Evolutionary conservation across 2,888 invertebrate species (phyloP).

Genomic region (Aproaerema taeniolella): DNA sequence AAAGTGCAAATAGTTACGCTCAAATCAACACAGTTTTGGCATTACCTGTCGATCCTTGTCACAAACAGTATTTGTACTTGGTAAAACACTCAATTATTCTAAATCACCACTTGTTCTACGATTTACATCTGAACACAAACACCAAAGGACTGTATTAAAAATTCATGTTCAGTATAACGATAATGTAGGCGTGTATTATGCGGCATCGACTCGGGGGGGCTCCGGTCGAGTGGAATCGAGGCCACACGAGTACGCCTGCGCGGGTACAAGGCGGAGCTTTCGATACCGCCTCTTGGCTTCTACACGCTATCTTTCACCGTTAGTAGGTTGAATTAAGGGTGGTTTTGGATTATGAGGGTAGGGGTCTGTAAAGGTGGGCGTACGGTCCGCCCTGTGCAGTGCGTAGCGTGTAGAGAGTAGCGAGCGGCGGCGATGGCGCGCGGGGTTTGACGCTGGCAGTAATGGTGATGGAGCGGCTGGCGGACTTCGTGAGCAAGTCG

Average conservation of each 20-base stretch:
- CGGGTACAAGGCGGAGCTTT: conserved; percentile 54
- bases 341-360: too few relatives aligned
- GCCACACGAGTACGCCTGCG: conserved; percentile 63
- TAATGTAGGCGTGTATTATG: conserved; percentile 73
- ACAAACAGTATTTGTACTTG: too few relatives aligned
- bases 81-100: conserved; percentile 5
- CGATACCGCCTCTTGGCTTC: conserved; percentile 43
- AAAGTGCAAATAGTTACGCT: too few relatives aligned
- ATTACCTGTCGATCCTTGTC: too few relatives aligned
- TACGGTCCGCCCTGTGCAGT: conserved; percentile 46
- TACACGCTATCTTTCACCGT: conserved; percentile 23
- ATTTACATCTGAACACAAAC: conserved; percentile 34
- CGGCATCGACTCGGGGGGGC: conserved; percentile 39
- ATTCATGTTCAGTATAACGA: conserved; percentile 68
- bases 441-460: conserved; percentile 59
- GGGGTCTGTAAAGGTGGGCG: conserved; percentile 49
- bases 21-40: too few relatives aligned
- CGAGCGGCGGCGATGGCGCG: conserved; percentile 60
- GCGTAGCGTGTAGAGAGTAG: conserved; percentile 53
- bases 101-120: conserved; percentile 12
- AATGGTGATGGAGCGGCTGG: conserved; percentile 90
- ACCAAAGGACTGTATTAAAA: conserved; percentile 55
- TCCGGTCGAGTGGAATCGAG: conserved; percentile 26
- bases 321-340: too few relatives aligned
- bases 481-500: conserved; percentile 93